Base-by-base conservation (phyloP, 1,140 invertebrate genomes). In the Littorina saxatilis region DNA sequence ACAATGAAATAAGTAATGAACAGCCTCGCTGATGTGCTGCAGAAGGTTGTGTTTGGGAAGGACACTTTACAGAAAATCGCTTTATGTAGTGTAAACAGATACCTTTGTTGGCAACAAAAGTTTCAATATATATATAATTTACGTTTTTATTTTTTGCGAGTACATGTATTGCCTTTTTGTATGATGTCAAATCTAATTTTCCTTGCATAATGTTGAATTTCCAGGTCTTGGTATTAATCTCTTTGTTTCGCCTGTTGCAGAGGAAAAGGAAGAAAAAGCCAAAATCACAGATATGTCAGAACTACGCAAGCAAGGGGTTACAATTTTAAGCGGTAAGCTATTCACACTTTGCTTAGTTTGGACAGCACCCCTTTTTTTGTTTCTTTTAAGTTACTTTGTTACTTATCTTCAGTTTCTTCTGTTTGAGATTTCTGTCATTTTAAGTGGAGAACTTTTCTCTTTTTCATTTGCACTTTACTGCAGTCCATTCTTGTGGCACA, bases 241-340 rank as follows among this genome's bases (percentile, higher is more conserved):
- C n/a, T 68, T 39, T 58, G 40, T 55, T 17, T 35, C 43, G 0
- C 27, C 43, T 23, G 4, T 61, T 88, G 23, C 83, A 92, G 91
- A 95, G 83, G 97, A 98, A 93, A 95, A 95, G 88, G 96, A 97
- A 91, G 92, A 98, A 72, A 95, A 96, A 85, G 94, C 96, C 84
- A 94, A 96, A 76, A 94, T 98, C 32, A 95, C 95, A 15, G 97
- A 98, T 92, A 92, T 98, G 55, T 94, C 95, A 87, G 95, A 88
- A 76, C 89, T 89, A 68, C 84, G 92, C 68, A 89, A 89, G 72
- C 90, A 91, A 87, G 92, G 92, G n/a, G 84, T 92, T 11, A 92
- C 88, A 61, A 89, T 89, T 83, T 66, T 91, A 55, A 89, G 87
- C 83, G 91, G 90, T 90, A 86, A 85, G 85, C 85, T 52, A 61